A percentile compares a stretch with the other conserved stretches of the same genome.
phyloP scores from a whole-genome alignment of 2,113 vertebrate species.

The Triplophysa tibetana region DNA sequence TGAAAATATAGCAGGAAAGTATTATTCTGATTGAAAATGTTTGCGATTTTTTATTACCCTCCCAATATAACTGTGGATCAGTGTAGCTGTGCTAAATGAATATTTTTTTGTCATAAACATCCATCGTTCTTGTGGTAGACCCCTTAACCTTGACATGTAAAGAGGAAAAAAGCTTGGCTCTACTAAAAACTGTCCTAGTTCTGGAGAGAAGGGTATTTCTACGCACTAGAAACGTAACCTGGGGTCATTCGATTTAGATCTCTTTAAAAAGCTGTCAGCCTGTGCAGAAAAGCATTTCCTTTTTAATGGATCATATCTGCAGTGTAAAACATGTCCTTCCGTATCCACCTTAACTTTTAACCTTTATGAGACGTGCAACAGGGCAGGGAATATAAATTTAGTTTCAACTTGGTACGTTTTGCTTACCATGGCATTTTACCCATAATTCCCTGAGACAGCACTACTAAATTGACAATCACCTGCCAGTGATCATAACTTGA shows the following conservation, averaged over 20 bases:
- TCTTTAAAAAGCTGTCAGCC: conserved; percentile 40
- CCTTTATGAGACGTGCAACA: conserved; percentile 6
- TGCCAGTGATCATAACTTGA: not conserved
- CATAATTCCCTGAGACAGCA: conserved; percentile 1
- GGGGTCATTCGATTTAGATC: conserved; percentile 41
- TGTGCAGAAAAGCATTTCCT: conserved; percentile 42
- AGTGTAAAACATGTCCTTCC: conserved; percentile 19
- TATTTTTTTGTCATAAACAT: not conserved
- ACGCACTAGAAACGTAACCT: conserved; percentile 11
- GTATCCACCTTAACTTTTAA: conserved; percentile 39
- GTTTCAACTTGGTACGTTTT: conserved; percentile 10
- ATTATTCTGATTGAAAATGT: conserved; percentile 32
- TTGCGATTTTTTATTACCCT: conserved; percentile 26
- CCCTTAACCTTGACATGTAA: conserved; percentile 34
- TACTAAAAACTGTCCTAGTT: conserved; percentile 14
- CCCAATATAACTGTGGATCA: conserved; percentile 23
- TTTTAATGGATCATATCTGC: conserved; percentile 38
- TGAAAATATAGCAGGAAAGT: conserved; percentile 52
- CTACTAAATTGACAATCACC: not conserved
- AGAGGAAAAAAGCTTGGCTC: conserved; percentile 27
- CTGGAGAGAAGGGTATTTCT: conserved; percentile 26
- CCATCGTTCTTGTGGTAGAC: conserved; percentile 24
- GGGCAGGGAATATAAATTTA: conserved; percentile 8
- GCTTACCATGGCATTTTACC: not conserved
- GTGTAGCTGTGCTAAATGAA: not conserved